Evolutionary conservation across 2,113 vertebrate genomes (phyloP).

Genomic region (Gopherus flavomarginatus): DNA sequence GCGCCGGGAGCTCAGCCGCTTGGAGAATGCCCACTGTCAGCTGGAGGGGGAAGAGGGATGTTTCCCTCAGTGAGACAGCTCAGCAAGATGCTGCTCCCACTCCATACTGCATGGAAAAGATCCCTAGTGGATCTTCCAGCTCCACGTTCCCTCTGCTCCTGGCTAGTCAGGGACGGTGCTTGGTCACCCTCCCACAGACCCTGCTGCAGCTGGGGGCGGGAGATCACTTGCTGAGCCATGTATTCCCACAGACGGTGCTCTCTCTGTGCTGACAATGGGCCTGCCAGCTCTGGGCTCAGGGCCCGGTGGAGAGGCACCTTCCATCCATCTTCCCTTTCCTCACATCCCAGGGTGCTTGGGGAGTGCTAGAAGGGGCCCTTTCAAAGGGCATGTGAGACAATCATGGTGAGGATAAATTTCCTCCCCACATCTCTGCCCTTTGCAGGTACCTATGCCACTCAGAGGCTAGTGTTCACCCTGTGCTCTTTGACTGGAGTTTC

Average conservation of each 20-base stretch:
- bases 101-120: neutral
- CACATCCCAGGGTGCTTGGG: neutral
- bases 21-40: conserved; percentile 95
- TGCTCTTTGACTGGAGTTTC: neutral
- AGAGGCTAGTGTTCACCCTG: neutral
- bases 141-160: neutral
- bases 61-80: neutral
- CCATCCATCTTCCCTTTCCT: neutral
- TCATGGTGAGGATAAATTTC: neutral
- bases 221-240: neutral
- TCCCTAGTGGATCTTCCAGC: neutral
- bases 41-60: conserved; percentile 74
- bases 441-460: neutral
- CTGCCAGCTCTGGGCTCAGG: neutral
- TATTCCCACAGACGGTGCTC: no score
- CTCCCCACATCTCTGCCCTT: neutral
- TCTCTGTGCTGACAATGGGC: neutral
- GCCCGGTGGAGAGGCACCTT: neutral
- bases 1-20: conserved; percentile 93
- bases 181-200: neutral
- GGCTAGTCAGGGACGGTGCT: neutral
- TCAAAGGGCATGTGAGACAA: neutral
- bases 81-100: accelerated
- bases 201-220: neutral
- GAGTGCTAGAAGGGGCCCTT: neutral